Base-by-base conservation (phyloP, 2,888 invertebrate species). In the Loripinus fragilis region DNA sequence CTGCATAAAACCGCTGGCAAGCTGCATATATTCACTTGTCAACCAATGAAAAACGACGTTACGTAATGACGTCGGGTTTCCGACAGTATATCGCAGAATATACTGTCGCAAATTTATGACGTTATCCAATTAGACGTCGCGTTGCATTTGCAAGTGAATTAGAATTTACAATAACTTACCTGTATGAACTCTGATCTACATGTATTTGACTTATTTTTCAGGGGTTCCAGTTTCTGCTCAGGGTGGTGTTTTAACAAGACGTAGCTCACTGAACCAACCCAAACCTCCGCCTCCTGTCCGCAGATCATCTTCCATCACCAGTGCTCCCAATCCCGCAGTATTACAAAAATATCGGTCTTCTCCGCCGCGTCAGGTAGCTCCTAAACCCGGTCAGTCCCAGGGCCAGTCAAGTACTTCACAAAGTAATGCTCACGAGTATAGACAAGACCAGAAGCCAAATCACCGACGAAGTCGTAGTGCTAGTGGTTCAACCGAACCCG, bases 241-340 rank as follows among this genome's bases (percentile, higher is more conserved):
- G 23, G 83, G 84, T 15, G 87, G 84, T 64, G 52, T 80, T 85
- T 68, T 88, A 23, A 82, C 85, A 23, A 81, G 91, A n/a, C 80
- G 90, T 10, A 82, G 86, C 71, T 88, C 90, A 8, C 81, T 88
- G 71, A 88, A 89, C 50, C 75, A 80, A 20, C 77, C 86, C 0
- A 92, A 91, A 73, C 92, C 92, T n/a, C 91, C 91, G 0, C 91
- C 92, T 20, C 92, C 92, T 2, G 90, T 92, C 0, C 79, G 92
- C 45, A 80, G 92, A 12, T 89, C 90, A 3, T 90, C 91, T 12
- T 92, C 92, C n/a, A 90, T 92, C 23, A 87, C 88, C 15, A 85
- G 86, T 35, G 85, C 85, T 28, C 77, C 86, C 7, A 85, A 89
- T n/a, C 85, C 89, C 1, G 69, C 85, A 65, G 84, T 86, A 42